Conservation (phyloP, 2,797 vertebrate species). For the Crossoptilon crossoptilon region DNA sequence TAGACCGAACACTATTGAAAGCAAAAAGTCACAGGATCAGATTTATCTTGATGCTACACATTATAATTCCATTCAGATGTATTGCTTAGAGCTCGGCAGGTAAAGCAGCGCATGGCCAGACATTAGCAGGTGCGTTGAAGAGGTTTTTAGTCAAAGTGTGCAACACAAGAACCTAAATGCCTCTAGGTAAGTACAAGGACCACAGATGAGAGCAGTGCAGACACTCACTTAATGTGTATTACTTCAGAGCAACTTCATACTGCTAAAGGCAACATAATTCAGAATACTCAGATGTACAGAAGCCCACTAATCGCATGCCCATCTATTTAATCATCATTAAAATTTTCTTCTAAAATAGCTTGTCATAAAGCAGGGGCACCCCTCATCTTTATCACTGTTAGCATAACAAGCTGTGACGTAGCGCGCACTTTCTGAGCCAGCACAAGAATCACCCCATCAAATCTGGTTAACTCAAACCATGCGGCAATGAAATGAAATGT, state of each 20-base stretch:
- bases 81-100: neutral
- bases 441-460: neutral
- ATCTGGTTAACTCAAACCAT: neutral
- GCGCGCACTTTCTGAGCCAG: neutral
- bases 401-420: neutral
- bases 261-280: neutral
- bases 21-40: neutral
- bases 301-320: neutral
- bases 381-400: neutral
- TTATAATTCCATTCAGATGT: neutral
- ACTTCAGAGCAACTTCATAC: neutral
- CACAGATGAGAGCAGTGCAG: neutral
- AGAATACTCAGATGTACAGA: neutral
- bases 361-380: neutral
- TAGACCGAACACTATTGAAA: neutral
- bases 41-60: neutral
- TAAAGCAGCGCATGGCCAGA: neutral
- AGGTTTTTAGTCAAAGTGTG: neutral
- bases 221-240: accelerated
- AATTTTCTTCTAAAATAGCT: neutral
- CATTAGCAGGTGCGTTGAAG: neutral
- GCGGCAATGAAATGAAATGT: neutral
- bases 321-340: neutral
- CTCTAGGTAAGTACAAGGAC: neutral
- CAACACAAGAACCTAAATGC: accelerated